Evolutionary conservation across 1,140 invertebrate species (phyloP), one percentile per base, ranked within the genome.

Genomic region (Drosophila ananassae): DNA sequence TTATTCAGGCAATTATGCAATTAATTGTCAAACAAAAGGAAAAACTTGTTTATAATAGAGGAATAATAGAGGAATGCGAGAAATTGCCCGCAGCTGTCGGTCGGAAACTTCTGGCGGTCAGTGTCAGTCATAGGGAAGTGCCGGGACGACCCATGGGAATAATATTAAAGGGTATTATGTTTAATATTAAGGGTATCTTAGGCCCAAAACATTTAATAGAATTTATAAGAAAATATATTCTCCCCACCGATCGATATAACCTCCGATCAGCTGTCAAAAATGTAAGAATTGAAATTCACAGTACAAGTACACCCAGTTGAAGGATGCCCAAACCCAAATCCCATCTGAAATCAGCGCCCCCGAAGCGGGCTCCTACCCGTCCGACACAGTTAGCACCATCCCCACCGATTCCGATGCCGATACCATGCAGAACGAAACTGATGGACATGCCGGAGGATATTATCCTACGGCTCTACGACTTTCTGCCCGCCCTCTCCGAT

Each of bases 1-100:
- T 84, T 85, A 84, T 84, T 60, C 80, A 69, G 41, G 44, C 79
- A 87, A 89, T 87, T 87, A 89, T 87, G 83, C 82, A 82, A 72
- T 82, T 78, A 87, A 87, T 89, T 89, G 50, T 60, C 82, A 81
- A 85, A 80, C 77, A 84, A 80, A 85, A 73, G 64, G 62, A 58
- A 81, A 44, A 81, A 61, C 77, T 63, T 71, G 73, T 67, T 79
- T 71, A 46, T 24, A 30, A 25, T 10, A n/a, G 28, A 10, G 28
- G 63, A 64, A 67, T 51, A 59, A 64, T 80, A 37, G 51, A 59
- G 75, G 78, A 87, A 89, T 87, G 71, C 58, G 66, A 68, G 12
- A 87, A 87, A 87, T 79, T 89, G 75, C 61, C 32, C 46, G 47
- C 82, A 87, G 74, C 78, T 87, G 78, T 67, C 61, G 67, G 25